Conservation (phyloP, 1,140 invertebrate species). For the Papilio aristodemus region DNA sequence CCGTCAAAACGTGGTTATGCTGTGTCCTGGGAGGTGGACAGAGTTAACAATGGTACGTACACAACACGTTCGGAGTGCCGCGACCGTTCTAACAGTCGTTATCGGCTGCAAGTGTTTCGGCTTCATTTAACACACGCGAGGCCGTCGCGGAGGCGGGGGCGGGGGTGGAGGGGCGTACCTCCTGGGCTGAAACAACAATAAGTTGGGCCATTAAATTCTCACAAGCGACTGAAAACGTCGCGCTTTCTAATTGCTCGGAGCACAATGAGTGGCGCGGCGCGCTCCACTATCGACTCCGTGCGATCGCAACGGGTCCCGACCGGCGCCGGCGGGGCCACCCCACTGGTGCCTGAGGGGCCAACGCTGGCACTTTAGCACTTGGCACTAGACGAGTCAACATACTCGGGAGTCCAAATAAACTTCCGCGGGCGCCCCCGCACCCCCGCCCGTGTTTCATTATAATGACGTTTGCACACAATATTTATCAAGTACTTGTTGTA, state of each 20-base stretch:
- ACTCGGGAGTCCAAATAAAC: too few species aligned
- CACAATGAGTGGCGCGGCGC: constrained; percentile 50
- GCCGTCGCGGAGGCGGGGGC: not conserved
- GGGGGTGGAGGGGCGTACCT: not conserved
- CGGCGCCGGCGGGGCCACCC: not conserved
- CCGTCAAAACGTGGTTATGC: too few species aligned
- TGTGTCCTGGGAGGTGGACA: too few species aligned
- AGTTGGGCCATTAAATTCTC: constrained; percentile 70
- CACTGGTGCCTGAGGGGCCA: not conserved
- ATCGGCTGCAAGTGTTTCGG: not conserved
- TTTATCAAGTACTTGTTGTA: too few species aligned
- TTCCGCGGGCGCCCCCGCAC: too few species aligned
- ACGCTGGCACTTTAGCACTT: too few species aligned
- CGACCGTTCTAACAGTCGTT: too few species aligned
- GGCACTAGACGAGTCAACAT: too few species aligned
- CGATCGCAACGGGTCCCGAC: not conserved
- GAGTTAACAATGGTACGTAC: too few species aligned
- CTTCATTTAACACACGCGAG: constrained; percentile 26
- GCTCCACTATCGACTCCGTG: constrained; percentile 12
- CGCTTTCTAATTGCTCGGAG: constrained; percentile 61
- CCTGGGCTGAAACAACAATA: constrained; percentile 64
- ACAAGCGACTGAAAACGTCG: constrained; percentile 58
- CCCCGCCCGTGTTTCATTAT: too few species aligned
- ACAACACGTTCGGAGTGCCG: too few species aligned
- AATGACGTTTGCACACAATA: too few species aligned